Evolutionary conservation across 2,113 vertebrate species (phyloP), one percentile per base, ranked within the genome.

Genomic region (Genyomyrus donnyi): DNA sequence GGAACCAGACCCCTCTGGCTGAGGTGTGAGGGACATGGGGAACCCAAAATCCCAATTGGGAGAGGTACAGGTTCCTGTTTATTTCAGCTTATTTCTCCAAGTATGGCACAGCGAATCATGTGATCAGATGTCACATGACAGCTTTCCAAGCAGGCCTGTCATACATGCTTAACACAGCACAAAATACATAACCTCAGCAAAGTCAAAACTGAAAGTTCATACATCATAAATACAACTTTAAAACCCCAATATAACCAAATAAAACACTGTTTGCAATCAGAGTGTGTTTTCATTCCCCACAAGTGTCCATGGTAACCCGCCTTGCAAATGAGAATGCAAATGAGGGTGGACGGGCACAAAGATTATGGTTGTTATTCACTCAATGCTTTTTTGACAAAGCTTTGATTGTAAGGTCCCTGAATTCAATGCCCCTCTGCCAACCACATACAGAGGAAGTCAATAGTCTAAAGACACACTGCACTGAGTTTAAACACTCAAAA

Each of bases 281-380:
- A 24, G 45, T 50, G 11, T 3, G 27, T 19, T 15, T 42, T 49
- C 19, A 27, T 53, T 88, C 46, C n/a, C 7, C 7, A 77, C 24
- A 7, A 83, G 87, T 35, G 21, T 5, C 31, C 74, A 85, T 49
- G 50, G 24, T 58, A 35, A 88, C 86, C 48, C 10, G 31, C 66
- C 88, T 62, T 24, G 77, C 48, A 42, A 80, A 77, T 5, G 27
- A 62, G 90, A 88, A 88, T 90, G 49, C 50, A 58, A 88, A 90
- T 88, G 62, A 90, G 50, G 15, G 52, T 17, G 31, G 15, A 27
- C 2, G 10, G 56, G 74, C 48, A 88, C 87, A 90, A 88, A 88
- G 87, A 83, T 88, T 24, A 24, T 53, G 56, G 46, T 62, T 90
- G 87, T 88, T 88, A 31, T 88, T 58, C 62, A 24, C 15, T 53